A percentile compares a stretch with the other conserved stretches of the same genome.
These are phyloP conservation scores for Nowickia ferox DNA, from an alignment of 2,888 invertebrate genomes.

Conservation along the genomic window DNA sequence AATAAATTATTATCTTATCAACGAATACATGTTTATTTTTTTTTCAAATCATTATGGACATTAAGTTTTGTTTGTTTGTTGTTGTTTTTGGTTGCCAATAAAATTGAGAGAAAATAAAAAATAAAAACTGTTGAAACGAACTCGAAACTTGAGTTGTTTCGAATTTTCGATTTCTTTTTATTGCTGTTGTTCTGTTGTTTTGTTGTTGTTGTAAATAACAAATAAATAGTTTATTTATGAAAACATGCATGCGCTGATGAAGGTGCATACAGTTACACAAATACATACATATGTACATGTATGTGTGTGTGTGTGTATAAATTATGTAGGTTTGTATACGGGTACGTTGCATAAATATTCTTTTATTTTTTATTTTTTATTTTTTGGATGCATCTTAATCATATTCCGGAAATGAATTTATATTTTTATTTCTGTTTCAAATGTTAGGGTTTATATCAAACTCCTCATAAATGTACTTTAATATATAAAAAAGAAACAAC, in stretches of 20 bases:
- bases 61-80: constrained; percentile 4
- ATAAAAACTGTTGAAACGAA: constrained; percentile 22
- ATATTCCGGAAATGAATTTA: constrained; percentile 70
- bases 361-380: constrained; percentile 28
- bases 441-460: constrained; percentile 38
- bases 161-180: constrained; percentile 12
- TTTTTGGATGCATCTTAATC: constrained; percentile 64
- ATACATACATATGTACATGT: not conserved
- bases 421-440: constrained; percentile 61
- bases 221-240: constrained; percentile 19
- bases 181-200: not conserved
- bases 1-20: constrained; percentile 52
- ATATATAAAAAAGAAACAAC: not conserved
- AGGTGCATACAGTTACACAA: not conserved
- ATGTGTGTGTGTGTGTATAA: not conserved
- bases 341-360: not conserved
- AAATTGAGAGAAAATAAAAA: constrained; percentile 2
- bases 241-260: not conserved
- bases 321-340: not conserved
- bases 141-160: constrained; percentile 31
- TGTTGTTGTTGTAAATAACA: constrained; percentile 8
- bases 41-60: constrained; percentile 25
- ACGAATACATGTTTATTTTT: constrained; percentile 9
- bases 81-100: not conserved
- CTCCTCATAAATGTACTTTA: constrained; percentile 20